Base-by-base conservation (phyloP, 2,888 invertebrate species). In the Euzetes globulus region DNA sequence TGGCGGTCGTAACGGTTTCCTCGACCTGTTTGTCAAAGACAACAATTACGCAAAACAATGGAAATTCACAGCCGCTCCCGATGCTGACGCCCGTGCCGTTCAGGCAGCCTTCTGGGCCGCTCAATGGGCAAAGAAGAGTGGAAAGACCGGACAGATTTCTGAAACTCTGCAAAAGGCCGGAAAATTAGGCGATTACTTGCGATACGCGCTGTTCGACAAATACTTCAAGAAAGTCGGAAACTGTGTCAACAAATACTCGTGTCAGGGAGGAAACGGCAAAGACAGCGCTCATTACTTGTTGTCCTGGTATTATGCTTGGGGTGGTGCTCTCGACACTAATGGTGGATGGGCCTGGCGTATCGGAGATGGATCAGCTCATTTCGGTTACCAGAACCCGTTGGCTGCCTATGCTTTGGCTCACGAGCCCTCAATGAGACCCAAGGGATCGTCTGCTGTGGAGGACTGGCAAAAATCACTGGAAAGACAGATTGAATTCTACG, bases 301-400 rank as follows among this genome's bases (percentile, higher is more conserved):
- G 4, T 55, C 55, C 55, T 55, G 55, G 55, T 55, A 55, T 13
- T 55, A 55, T 25, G 55, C 55, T 1, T 55, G 55, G 55, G 55
- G 55, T 3, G 55, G 55, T 25, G 55, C 55, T 55, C 55, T 55
- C 22, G 55, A 55, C 55, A 55, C 55, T 19, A 55, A 25, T 55
- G 55, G 22, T 17, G 55, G 55, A 7, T 55, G 55, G 55, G 55
- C 55, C 22, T 55, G 55, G 55, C 55, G 55, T 55, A 55, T 55
- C 22, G 55, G 55, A 22, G 22, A 55, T 55, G 55, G 55, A 11
- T 19, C 55, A 3, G 55, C 55, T 19, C 55, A 55, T 13, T 55
- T 55, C 22, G 55, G 55, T 55, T 55, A 55, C 55, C 55, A 55
- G 25, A 55, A 55, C 25, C 55, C 55, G n/a, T 55, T 55, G 55